Base-by-base conservation (phyloP, 1,140 invertebrate genomes). In the Lepidurus arcticus region DNA sequence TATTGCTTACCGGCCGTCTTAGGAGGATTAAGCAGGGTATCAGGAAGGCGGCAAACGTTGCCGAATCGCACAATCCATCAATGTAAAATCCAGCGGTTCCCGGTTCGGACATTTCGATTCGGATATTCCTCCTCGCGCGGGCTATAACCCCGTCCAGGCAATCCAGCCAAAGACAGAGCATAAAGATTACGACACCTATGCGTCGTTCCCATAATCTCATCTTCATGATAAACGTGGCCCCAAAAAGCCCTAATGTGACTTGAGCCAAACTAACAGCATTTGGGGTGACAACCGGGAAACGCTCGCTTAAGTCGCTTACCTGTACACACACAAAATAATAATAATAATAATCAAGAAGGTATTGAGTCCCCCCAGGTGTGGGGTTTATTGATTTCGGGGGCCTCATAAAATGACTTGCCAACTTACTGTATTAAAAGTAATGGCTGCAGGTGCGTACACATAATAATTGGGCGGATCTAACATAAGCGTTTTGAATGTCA, bases 201-300 rank as follows among this genome's bases (percentile, higher is more conserved):
- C 53, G 53, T 21, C 53, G 53, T 65, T 65, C 53, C 53, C 53
- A 65, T 65, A 65, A 65, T 65, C 53, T 65, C 53, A 21, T 65
- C 21, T 65, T 65, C 53, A 65, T 5, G 53, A 65, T 65, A 16
- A 65, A 65, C 3, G n/a, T 65, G 53, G 16, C 13, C 53, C 53
- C 53, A 7, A 65, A 65, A 65, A 65, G 21, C 4, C 53, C 53
- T 5, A 65, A 7, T 13, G 53, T n/a, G 8, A 65, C 53, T 65
- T 65, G 53, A 21, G 53, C 53, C 21, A 65, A 9, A 16, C 53
- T 65, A 21, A 65, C 13, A 21, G 53, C 53, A 8, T 65, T 65
- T 5, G 53, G 9, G 21, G 53, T 65, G 53, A 65, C 21, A 65
- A n/a, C 21, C 16, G 53, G 53, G 53, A 65, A 65, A 16, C 53